phyloP scores from a whole-genome alignment of 2,888 invertebrate genomes.

The Microctonus aethiopoides region DNA sequence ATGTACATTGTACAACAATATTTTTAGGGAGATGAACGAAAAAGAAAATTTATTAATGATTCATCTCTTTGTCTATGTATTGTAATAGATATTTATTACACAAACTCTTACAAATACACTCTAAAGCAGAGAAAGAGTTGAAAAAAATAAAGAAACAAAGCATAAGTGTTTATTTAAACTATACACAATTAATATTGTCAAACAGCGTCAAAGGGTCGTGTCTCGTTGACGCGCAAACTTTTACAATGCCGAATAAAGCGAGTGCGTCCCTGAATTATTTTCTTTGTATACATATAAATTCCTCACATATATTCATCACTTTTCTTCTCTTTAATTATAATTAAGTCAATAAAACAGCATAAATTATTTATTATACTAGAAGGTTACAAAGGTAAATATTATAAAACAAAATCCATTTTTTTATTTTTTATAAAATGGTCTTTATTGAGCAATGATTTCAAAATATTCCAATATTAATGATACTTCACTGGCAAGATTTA shows the following conservation, averaged over 20 bases:
- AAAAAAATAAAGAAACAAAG: conserved; percentile 22
- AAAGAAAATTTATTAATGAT: not conserved
- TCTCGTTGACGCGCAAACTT: conserved; percentile 41
- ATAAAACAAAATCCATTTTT: not conserved
- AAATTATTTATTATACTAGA: too few species aligned
- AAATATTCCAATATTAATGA: conserved; percentile 41
- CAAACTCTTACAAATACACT: not conserved
- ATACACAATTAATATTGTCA: not conserved
- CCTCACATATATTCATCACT: not conserved
- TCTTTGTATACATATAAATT: conserved; percentile 6
- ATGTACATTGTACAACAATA: too few species aligned
- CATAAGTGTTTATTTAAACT: conserved; percentile 10
- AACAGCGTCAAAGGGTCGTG: conserved; percentile 10
- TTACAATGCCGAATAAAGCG: conserved; percentile 43
- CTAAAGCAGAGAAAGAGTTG: not conserved
- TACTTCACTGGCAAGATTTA: conserved; percentile 45
- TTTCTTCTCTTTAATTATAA: not conserved
- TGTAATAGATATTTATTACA: not conserved
- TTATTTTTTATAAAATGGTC: conserved; percentile 42
- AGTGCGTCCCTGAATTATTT: conserved; percentile 27
- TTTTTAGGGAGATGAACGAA: conserved; percentile 1
- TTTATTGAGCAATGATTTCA: conserved; percentile 57
- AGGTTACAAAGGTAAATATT: not conserved
- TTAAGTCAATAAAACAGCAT: not conserved
- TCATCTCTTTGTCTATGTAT: not conserved